Evolutionary conservation across 2,888 invertebrate genomes (phyloP).

Genomic region (Prenolepis imparis): DNA sequence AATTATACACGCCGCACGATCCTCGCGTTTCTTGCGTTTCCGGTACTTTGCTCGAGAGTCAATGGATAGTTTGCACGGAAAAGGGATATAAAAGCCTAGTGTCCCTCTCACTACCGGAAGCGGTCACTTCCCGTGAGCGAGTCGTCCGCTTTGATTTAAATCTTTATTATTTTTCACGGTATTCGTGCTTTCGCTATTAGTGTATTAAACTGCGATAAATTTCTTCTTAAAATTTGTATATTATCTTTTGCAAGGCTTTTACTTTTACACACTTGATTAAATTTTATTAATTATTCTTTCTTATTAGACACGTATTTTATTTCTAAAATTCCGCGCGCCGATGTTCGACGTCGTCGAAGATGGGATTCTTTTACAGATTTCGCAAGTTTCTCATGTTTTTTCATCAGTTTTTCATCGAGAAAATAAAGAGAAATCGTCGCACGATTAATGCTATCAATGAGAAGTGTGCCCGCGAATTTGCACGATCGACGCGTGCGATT

Average conservation of each 20-base stretch:
- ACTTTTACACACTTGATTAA: background rate
- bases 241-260: background rate
- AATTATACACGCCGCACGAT: conserved; percentile 9
- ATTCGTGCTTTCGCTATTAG: conserved; percentile 5
- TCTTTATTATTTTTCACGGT: background rate
- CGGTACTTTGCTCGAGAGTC: conserved; percentile 17
- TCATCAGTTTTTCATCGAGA: background rate
- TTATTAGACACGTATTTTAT: conserved; percentile 30
- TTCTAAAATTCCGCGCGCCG: conserved; percentile 30
- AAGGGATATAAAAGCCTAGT: background rate
- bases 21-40: conserved; percentile 56
- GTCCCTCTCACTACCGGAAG: conserved; percentile 14
- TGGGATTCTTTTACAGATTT: conserved; percentile 6
- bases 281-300: background rate
- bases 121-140: conserved; percentile 5
- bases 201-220: conserved; percentile 7
- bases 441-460: conserved; percentile 13
- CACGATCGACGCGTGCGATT: conserved; percentile 23
- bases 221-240: background rate
- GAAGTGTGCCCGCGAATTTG: conserved; percentile 14
- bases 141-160: background rate
- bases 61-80: conserved; percentile 9
- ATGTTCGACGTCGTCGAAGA: conserved; percentile 10
- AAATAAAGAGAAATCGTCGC: conserved; percentile 1
- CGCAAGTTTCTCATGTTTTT: conserved; percentile 11